phyloP scores from a whole-genome alignment of 37 sponge, comb jelly and placozoan species.

The Spongia lamella region DNA sequence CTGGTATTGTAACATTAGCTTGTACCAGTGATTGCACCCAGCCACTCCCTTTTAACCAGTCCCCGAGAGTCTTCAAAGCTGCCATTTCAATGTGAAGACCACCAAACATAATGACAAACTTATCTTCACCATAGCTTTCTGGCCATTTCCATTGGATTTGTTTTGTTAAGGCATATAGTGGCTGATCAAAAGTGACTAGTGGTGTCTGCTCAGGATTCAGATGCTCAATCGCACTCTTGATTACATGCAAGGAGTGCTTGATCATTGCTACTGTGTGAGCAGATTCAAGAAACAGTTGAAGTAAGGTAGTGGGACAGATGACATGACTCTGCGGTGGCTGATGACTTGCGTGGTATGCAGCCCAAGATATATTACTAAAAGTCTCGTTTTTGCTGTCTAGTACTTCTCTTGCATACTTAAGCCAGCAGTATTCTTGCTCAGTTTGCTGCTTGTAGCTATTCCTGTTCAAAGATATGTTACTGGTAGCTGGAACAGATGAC shows the following conservation, averaged over 20 bases:
- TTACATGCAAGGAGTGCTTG: conserved; percentile 32
- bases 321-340: background rate
- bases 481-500: conserved; percentile 2
- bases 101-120: conserved; percentile 45
- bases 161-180: conserved; percentile 45
- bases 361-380: no score
- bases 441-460: no score
- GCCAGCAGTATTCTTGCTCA: conserved; percentile 1
- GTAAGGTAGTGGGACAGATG: background rate
- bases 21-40: conserved; percentile 36
- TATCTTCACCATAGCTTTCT: conserved; percentile 52
- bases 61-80: conserved; percentile 31
- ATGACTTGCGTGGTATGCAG: conserved; percentile 38
- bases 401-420: background rate
- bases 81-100: no score
- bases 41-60: conserved; percentile 37
- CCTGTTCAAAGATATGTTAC: no score
- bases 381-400: no score
- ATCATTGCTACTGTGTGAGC: conserved; percentile 26
- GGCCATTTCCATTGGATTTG: no score
- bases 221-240: conserved; percentile 49
- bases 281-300: conserved; percentile 7
- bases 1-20: conserved; percentile 6
- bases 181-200: conserved; percentile 45
- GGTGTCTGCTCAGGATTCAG: conserved; percentile 35